Conservation (phyloP, 2,113 vertebrate genomes). For the Pedetes capensis region DNA sequence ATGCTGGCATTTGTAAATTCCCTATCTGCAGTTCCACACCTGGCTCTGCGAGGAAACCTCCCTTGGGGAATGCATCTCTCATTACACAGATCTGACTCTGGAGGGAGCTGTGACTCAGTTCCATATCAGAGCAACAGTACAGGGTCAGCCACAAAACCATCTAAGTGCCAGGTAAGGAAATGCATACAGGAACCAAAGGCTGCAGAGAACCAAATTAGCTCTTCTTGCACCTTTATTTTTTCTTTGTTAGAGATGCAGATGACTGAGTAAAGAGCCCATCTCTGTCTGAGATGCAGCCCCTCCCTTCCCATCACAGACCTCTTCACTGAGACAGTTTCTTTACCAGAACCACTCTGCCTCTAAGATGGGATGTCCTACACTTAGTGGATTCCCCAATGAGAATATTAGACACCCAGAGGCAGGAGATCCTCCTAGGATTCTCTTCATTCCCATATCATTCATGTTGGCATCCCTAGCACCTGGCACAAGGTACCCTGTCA, state of each 20-base stretch:
- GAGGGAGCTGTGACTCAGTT: background rate
- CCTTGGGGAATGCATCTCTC: background rate
- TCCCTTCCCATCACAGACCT: background rate
- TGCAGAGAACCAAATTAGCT: accelerated
- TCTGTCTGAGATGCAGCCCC: background rate
- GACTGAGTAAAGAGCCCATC: background rate
- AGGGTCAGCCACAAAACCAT: background rate
- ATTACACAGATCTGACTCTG: background rate
- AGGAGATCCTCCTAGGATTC: too few relatives aligned
- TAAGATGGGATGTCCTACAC: background rate
- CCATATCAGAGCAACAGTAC: background rate
- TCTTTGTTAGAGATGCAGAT: background rate
- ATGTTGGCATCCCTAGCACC: background rate
- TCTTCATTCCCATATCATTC: background rate
- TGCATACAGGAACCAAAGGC: accelerated
- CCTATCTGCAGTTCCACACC: background rate
- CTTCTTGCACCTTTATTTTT: background rate
- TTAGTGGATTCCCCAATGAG: background rate
- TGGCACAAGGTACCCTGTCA: background rate
- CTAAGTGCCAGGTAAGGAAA: background rate
- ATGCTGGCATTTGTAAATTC: background rate
- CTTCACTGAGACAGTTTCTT: background rate
- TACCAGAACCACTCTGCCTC: background rate
- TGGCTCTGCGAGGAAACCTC: background rate
- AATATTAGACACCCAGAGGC: background rate